These are phyloP conservation scores for Percopsis transmontana DNA, from an alignment of 2,113 vertebrate species.

Conservation along the genomic window DNA sequence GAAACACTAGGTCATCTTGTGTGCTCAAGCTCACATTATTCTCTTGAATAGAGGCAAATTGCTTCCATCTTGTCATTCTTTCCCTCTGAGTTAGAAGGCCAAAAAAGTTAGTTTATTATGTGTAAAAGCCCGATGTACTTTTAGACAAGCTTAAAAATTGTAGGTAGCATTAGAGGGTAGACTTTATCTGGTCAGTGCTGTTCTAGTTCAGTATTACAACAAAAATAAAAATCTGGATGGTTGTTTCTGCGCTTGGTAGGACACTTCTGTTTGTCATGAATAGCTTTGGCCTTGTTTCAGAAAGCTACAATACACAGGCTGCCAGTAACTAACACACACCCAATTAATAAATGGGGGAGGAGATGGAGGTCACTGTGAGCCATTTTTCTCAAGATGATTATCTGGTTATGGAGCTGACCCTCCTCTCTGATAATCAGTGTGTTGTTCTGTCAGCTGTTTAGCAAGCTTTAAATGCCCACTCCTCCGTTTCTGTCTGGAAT, in stretches of 20 bases:
- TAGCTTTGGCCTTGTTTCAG: neutral
- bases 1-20: slow-evolving; percentile 23
- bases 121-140: neutral
- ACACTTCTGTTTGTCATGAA: slow-evolving; percentile 1
- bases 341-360: too few relatives aligned
- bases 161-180: neutral
- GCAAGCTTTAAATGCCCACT: too few relatives aligned
- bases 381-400: neutral
- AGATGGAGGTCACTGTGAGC: too few relatives aligned
- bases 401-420: neutral
- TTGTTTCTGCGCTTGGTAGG: too few relatives aligned
- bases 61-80: neutral
- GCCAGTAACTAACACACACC: neutral
- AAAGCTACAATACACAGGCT: neutral
- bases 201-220: too few relatives aligned
- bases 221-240: too few relatives aligned
- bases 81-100: neutral
- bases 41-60: slow-evolving; percentile 22
- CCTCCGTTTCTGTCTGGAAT: neutral
- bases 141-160: neutral
- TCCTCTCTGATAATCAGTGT: neutral
- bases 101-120: neutral
- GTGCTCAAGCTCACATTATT: neutral
- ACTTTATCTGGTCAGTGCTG: neutral
- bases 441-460: neutral